Evolutionary conservation across 2,797 vertebrate genomes (phyloP), one percentile per base, ranked within the genome.

Genomic region (Clarias platycephalus): DNA sequence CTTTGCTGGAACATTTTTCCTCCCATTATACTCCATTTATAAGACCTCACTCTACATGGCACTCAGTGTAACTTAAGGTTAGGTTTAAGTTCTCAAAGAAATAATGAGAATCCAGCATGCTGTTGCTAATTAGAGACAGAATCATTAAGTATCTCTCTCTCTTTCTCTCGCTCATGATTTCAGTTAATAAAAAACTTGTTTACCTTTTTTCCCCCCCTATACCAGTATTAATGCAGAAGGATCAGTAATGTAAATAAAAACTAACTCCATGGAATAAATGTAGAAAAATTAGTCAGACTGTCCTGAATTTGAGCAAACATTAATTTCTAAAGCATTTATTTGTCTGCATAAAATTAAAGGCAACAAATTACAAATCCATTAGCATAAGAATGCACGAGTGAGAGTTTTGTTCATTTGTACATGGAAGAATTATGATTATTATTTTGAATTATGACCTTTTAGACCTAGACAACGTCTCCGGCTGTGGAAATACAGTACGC

Each of bases 361-460:
- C 16, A 28, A 20, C 28, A 37, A 24, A 34, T 34, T 76, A 22
- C 2, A 15, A 34, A 31, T 5, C 31, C 8, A 16, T 67, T 80
- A 80, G 18, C 62, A 66, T 80, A 57, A 31, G 34, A 60, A 60
- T 20, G 20, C 28, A 22, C 0, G 12, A 57, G 10, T 8, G 49
- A 34, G 26, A 0, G 40, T 37, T 81, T n/a, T n/a, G 60, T n/a
- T 34, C 53, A 22, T 0, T 4, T 20, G 57, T 31, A 12, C 44
- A 57, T 3, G 15, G 44, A 31, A 31, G 40, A 64, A 57, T 57
- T 68, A 37, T 57, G 49, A 34, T 13, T 58, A 8, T 16, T 71
- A 22, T 31, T 67, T 68, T 8, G 20, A 81, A 4, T 55, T 31
- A 49, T 81, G 80, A 81, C 80, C 28, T 81, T 80, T 67, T 7